Evolutionary conservation across 1,140 invertebrate species (phyloP), one percentile per base, ranked within the genome.

Genomic region (Drosophila sechellia): DNA sequence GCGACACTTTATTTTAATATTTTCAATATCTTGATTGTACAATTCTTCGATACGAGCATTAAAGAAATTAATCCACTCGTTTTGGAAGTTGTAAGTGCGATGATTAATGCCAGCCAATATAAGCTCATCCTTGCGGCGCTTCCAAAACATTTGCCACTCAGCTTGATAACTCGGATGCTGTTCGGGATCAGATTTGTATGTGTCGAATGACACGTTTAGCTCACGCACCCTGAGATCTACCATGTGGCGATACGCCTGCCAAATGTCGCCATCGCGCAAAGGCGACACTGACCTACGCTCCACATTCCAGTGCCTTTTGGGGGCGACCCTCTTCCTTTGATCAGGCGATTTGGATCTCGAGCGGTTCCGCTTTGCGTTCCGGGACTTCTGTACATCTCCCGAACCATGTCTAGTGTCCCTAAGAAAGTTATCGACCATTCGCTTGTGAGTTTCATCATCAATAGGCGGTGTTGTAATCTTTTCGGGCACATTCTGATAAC

Each of bases 91-190:
- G 85, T 97, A 95, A 43, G 95, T 95, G 10, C 94, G 93, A 6
- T 96, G 94, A 89, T 97, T 96, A 25, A 95, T 94, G 77, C 95
- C 95, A 56, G 89, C 92, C 4, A 54, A 49, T 15, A 77, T 74
- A 4, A 91, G 77, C 15, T 91, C 79, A 52, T 91, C 83, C 43
- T 85, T 91, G 48, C 90, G 90, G 6, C 83, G 72, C 34, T 90
- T 91, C 96, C 96, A 96, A 89, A 96, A 97, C 81, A 95, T 95
- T 86, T 97, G 96, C 96, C 96, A 97, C 81, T 97, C 96, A 20
- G 95, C 95, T 1, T 96, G 95, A 85, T 97, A 97, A 4, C 94
- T 93, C 0, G 96, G 96, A 93, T 97, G 96, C 64, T 96, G 96
- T 80, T 97, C 96, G 0, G 96, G 96, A 90, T 96, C 96, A 80